phyloP scores from a whole-genome alignment of 2,888 invertebrate species.

The Orgyia antiqua region DNA sequence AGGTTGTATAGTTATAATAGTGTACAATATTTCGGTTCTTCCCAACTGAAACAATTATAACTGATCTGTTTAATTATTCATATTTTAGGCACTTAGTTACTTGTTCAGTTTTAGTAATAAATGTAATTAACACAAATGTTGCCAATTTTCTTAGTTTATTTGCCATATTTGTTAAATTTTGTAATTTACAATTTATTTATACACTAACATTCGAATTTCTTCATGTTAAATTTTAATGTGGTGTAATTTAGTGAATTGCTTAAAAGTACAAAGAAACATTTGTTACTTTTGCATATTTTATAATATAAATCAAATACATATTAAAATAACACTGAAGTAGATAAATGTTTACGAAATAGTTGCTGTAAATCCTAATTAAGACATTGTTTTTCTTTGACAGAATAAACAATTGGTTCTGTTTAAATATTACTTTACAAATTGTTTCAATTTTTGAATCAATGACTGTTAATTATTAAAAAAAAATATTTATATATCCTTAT shows the following conservation, averaged over 20 bases:
- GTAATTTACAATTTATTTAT: constrained; percentile 74
- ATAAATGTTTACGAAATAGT: constrained; percentile 68
- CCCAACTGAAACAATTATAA: constrained; percentile 37
- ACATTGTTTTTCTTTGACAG: constrained; percentile 53
- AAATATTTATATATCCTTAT: constrained; percentile 40
- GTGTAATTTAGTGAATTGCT: constrained; percentile 81
- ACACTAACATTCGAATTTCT: constrained; percentile 61
- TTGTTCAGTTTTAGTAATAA: constrained; percentile 68
- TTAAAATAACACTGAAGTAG: constrained; percentile 62
- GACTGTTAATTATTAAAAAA: constrained; percentile 67
- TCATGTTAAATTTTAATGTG: constrained; percentile 68
- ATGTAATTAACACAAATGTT: constrained; percentile 70
- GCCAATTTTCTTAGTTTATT: constrained; percentile 75
- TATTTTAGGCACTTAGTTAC: constrained; percentile 70
- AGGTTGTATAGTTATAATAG: constrained; percentile 51
- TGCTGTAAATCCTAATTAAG: constrained; percentile 63
- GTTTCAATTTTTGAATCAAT: constrained; percentile 56
- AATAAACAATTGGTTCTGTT: constrained; percentile 48
- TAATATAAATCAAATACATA: constrained; percentile 75
- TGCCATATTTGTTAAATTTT: constrained; percentile 74
- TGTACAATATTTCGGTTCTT: constrained; percentile 39
- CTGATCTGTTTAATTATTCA: constrained; percentile 64
- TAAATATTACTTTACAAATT: constrained; percentile 57
- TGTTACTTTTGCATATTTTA: constrained; percentile 86
- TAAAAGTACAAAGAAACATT: constrained; percentile 83